Evolutionary conservation across 2,797 vertebrate species (phyloP).

Genomic region (Pipistrellus nathusii): DNA sequence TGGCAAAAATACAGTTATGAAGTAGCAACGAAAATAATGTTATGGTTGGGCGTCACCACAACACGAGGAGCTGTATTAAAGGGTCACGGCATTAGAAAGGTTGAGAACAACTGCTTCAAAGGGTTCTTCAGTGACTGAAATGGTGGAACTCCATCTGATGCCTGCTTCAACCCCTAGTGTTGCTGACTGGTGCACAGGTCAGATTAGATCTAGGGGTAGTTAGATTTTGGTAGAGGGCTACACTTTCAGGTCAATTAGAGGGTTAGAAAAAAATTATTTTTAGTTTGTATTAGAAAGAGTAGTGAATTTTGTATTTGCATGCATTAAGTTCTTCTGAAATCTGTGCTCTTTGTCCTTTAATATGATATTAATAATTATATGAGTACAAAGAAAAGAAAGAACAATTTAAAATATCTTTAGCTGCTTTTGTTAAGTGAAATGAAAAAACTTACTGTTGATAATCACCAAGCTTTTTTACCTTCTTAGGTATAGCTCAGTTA

Average conservation of each 20-base stretch:
- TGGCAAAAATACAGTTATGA: too few species aligned
- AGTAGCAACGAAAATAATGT: too few species aligned
- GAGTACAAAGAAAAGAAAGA: conserved; percentile 21
- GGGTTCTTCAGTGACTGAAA: not conserved
- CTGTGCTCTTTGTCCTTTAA: not conserved
- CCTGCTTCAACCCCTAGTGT: not conserved
- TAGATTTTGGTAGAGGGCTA: not conserved
- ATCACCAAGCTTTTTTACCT: not conserved
- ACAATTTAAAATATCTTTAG: not conserved
- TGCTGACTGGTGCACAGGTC: not conserved
- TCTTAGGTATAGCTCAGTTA: conserved; percentile 90
- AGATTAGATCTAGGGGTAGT: not conserved
- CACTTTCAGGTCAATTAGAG: too few species aligned
- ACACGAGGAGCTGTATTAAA: too few species aligned
- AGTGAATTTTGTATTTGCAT: not conserved
- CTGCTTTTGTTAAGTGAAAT: conserved; percentile 21
- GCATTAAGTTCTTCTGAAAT: conserved; percentile 41
- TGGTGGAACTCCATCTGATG: not conserved
- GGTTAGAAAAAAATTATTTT: too few species aligned
- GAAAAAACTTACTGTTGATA: not conserved
- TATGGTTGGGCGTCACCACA: too few species aligned
- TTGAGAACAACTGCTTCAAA: too few species aligned
- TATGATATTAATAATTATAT: not conserved
- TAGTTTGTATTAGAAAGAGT: not conserved
- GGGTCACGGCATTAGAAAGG: too few species aligned